Evolutionary conservation across 2,797 vertebrate genomes (phyloP).

Genomic region (Discoglossus pictus): DNA sequence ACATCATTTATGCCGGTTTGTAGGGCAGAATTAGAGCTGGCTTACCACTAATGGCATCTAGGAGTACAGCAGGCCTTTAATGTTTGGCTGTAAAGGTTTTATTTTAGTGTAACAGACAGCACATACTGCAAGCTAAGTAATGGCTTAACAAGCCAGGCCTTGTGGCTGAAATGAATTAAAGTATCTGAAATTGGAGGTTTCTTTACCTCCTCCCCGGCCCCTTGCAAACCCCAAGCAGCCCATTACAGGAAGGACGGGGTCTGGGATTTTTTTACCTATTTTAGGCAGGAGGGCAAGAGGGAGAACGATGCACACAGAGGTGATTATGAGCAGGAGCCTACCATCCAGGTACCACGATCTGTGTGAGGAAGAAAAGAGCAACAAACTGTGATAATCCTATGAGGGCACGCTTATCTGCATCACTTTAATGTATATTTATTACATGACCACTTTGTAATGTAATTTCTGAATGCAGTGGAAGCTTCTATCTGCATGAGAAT

Average conservation of each 20-base stretch:
- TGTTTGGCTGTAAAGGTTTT: constrained; percentile 77
- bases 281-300: constrained; percentile 87
- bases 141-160: constrained; percentile 72
- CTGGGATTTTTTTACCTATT: constrained; percentile 91
- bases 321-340: constrained; percentile 76
- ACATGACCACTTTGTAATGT: no score
- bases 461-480: no score
- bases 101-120: constrained; percentile 77
- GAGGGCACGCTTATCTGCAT: no score
- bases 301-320: constrained; percentile 80
- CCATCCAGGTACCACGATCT: constrained; percentile 89
- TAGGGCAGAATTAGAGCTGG: constrained; percentile 72
- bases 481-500: no score
- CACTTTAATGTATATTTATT: no score
- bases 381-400: no score
- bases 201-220: constrained; percentile 54
- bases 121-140: constrained; percentile 73
- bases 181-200: constrained; percentile 58
- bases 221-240: constrained; percentile 12
- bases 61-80: constrained; percentile 76
- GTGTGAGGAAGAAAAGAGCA: constrained; percentile 42
- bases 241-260: constrained; percentile 4
- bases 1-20: constrained; percentile 76
- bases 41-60: constrained; percentile 75
- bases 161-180: constrained; percentile 63